Base-by-base conservation (phyloP, 2,888 invertebrate species). In the Gymnosoma rotundatum region DNA sequence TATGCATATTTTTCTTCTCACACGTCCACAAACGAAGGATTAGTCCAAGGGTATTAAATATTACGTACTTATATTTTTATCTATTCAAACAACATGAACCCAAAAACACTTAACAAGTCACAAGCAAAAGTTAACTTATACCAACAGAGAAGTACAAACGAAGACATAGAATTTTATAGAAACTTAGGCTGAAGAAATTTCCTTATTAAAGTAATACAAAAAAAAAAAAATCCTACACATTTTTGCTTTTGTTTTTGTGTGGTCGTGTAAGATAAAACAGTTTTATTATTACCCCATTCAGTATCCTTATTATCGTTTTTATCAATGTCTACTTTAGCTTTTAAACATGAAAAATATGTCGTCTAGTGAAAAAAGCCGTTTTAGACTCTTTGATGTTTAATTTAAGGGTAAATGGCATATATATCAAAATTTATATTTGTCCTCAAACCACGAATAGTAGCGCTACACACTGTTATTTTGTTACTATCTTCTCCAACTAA, bases 51-150 rank as follows among this genome's bases (percentile, higher is more conserved):
- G 36, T 45, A 54, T 70, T 54, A 25, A 61, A 54, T 54, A 48
- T 54, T 52, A 48, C 61, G 45, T 48, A 56, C 14, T 63, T 54
- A 54, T 21, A 70, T 63, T 52, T 70, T 52, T 25, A 61, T 61
- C 52, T 32, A 70, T 18, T 32, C 45, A 66, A 54, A 21, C 66
- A 32, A 54, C 61, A 21, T 63, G 10, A 60, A 74, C 61, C 54
- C 54, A 18, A 76, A 78, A 76, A 54, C 76, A 76, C 83, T 80
- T 83, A 67, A 83, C 75, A 61, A 76, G 83, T 83, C 80, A 83
- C 61, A 16, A 61, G 73, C 70, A 79, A 45, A 72, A 76, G 75
- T 76, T 76, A 76, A 73, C 60, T 61, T 42, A 80, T 76, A 67
- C 73, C n/a, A n/a, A n/a, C n/a, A n/a, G n/a, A n/a, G 76, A 83